A percentile compares a stretch with the other conserved stretches of the same genome.
Evolutionary conservation across 2,888 invertebrate species (phyloP).

Genomic region (Sesia bembeciformis): DNA sequence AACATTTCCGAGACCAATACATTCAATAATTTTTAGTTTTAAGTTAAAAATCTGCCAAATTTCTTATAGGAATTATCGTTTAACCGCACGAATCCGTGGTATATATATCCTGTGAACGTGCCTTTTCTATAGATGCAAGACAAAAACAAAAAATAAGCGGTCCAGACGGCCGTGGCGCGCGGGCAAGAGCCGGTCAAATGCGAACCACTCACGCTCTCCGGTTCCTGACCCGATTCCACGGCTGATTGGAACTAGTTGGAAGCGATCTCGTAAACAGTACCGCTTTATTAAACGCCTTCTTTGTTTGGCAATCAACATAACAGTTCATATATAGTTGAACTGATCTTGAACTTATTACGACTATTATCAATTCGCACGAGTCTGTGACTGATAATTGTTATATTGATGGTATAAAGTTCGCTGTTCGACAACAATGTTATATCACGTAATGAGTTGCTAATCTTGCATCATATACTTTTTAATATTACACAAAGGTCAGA

Average conservation of each 20-base stretch:
- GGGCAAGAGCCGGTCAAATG: conserved; percentile 18
- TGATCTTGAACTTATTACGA: conserved; percentile 10
- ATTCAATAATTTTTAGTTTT: no score
- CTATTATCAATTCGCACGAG: background rate
- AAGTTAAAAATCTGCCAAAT: no score
- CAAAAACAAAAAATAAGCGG: conserved; percentile 24
- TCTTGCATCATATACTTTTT: conserved; percentile 18
- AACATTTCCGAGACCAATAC: background rate
- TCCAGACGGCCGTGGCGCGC: conserved; percentile 13
- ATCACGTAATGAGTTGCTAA: conserved; percentile 13
- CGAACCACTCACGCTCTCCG: conserved; percentile 18
- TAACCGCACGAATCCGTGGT: background rate
- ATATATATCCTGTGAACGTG: background rate
- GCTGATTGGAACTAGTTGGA: conserved; percentile 22
- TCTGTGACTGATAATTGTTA: conserved; percentile 7
- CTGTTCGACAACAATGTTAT: background rate
- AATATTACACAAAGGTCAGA: background rate
- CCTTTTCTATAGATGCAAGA: conserved; percentile 12
- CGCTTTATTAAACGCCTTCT: background rate
- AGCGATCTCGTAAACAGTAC: conserved; percentile 1
- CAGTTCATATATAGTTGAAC: conserved; percentile 1
- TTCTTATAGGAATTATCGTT: background rate
- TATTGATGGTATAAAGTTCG: background rate
- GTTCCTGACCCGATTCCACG: conserved; percentile 23
- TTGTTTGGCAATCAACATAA: background rate